phyloP scores from a whole-genome alignment of 2,797 vertebrate genomes.

The Eulemur coronatus region DNA sequence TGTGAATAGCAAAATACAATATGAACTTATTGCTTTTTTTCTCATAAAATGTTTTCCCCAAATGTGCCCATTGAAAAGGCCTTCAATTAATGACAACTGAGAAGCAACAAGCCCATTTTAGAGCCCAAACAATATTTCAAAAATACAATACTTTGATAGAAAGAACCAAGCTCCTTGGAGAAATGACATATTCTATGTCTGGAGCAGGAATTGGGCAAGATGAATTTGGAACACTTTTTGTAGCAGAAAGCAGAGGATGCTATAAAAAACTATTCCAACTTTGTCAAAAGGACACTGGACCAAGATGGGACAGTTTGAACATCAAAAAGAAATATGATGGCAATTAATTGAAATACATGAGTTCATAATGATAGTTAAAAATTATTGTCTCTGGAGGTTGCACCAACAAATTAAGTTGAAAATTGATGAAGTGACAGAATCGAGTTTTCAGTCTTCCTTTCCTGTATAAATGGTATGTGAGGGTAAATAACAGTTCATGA shows the following conservation, averaged over 20 bases:
- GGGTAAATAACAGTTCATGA: neutral
- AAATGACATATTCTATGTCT: neutral
- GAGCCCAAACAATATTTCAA: neutral
- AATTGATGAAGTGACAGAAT: neutral
- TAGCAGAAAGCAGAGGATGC: neutral
- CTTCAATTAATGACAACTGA: neutral
- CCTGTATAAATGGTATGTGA: neutral
- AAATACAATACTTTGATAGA: neutral
- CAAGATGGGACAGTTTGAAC: neutral
- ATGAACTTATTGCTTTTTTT: neutral
- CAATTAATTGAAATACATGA: neutral
- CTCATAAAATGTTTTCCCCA: neutral
- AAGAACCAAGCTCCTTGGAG: neutral
- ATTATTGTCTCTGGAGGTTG: neutral
- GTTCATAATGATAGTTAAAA: neutral
- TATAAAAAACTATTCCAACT: neutral
- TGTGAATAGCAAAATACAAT: neutral
- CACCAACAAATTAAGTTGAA: neutral
- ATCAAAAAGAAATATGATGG: neutral
- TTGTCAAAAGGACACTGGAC: neutral
- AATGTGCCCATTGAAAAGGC: neutral
- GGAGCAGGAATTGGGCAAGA: neutral
- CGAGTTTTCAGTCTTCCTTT: neutral
- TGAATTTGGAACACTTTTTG: neutral
- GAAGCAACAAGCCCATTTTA: neutral